Evolutionary conservation across 2,888 invertebrate species (phyloP).

Genomic region (Odontocerum albicorne): DNA sequence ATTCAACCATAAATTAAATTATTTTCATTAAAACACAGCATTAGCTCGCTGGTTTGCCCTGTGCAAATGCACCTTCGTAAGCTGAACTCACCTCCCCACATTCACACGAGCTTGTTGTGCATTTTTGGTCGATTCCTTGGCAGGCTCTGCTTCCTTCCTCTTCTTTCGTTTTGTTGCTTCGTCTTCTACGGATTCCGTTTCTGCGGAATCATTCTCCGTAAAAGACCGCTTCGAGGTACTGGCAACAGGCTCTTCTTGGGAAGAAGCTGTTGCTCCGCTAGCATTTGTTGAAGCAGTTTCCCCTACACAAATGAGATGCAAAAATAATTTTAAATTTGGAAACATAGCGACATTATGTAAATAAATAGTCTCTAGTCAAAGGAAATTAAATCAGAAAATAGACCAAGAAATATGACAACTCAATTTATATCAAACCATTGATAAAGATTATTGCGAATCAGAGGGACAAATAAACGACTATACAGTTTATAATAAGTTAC

Average conservation of each 20-base stretch:
- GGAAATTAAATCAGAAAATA: no score
- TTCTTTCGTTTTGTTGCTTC: conserved; percentile 75
- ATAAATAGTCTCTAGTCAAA: no score
- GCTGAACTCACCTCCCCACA: conserved; percentile 40
- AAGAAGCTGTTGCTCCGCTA: conserved; percentile 50
- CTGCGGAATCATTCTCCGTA: conserved; percentile 51
- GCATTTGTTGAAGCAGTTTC: conserved; percentile 15
- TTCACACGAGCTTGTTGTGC: conserved; percentile 46
- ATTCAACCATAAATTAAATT: no score
- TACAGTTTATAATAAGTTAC: no score
- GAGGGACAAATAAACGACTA: no score
- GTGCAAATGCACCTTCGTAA: no score
- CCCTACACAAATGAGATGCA: conserved; percentile 9
- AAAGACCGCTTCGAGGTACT: conserved; percentile 37
- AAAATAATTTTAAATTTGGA: not conserved
- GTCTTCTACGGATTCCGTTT: conserved; percentile 55
- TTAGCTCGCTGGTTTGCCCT: no score
- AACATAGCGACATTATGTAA: no score
- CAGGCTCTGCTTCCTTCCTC: conserved; percentile 69
- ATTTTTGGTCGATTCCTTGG: conserved; percentile 59
- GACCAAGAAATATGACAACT: no score
- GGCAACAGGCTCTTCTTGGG: conserved; percentile 45
- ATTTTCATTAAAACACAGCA: no score
- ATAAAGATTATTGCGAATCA: no score
- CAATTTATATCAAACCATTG: no score